Conservation (phyloP, 30 jellyfish, hydroid and myxozoan genomes). For the Mastigias papua region DNA sequence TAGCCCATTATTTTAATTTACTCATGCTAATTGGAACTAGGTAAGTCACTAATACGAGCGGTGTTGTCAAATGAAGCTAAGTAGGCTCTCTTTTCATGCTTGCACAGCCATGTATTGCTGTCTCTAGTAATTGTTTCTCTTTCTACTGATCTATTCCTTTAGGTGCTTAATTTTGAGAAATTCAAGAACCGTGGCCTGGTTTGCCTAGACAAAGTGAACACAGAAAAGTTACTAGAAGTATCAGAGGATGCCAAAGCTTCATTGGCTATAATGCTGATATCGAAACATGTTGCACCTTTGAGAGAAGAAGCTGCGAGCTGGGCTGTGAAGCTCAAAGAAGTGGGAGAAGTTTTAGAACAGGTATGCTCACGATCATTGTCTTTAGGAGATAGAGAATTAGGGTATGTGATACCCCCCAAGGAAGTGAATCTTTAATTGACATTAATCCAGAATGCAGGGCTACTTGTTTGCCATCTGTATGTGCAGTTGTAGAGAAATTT, state of each 20-base stretch:
- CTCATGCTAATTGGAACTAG: too few species aligned
- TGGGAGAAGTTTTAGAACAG: conserved; percentile 89
- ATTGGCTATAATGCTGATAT: conserved; percentile 82
- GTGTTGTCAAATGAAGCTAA: too few species aligned
- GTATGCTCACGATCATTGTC: conserved; percentile 30
- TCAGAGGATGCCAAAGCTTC: conserved; percentile 88
- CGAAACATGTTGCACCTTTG: conserved; percentile 86
- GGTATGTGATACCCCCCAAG: too few species aligned
- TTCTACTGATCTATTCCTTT: background rate
- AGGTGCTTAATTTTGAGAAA: conserved; percentile 74
- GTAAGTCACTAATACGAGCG: too few species aligned
- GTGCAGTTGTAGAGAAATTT: too few species aligned
- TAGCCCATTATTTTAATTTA: background rate
- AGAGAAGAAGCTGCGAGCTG: conserved; percentile 91
- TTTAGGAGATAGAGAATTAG: too few species aligned
- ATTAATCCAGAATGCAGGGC: too few species aligned
- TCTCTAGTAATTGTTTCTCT: background rate
- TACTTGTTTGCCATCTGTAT: too few species aligned
- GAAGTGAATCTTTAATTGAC: too few species aligned
- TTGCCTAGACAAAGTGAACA: conserved; percentile 75
- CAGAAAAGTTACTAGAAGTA: conserved; percentile 69
- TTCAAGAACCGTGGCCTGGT: conserved; percentile 86
- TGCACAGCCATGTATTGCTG: background rate
- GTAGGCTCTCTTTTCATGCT: too few species aligned
- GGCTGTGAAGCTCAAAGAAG: conserved; percentile 87